Evolutionary conservation across 2,888 invertebrate genomes (phyloP).

Genomic region (Oscheius onirici): DNA sequence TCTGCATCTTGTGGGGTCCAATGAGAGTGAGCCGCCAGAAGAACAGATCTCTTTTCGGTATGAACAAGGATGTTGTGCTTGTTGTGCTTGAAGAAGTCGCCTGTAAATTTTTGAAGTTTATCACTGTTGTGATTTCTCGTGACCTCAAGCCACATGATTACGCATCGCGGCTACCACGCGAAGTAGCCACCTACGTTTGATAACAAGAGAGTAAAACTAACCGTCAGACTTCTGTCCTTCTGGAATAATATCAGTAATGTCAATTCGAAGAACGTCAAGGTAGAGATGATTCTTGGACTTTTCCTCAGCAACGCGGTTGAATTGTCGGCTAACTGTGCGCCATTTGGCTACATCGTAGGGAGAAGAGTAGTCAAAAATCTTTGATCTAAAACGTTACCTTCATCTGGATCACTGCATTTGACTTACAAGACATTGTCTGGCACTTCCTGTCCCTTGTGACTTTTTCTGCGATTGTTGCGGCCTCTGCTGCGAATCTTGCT

Average conservation of each 20-base stretch:
- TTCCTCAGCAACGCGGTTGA: conserved; percentile 43
- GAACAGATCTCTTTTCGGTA: conserved; percentile 41
- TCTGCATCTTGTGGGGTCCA: conserved; percentile 45
- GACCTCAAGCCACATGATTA: background rate
- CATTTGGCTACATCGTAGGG: conserved; percentile 47
- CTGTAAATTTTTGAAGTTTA: conserved; percentile 11
- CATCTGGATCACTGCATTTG: background rate
- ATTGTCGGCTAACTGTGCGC: conserved; percentile 43
- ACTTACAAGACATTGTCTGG: conserved; percentile 30
- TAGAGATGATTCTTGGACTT: conserved; percentile 39
- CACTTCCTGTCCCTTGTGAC: conserved; percentile 12
- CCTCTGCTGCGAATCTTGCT: conserved; percentile 2
- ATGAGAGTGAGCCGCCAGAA: conserved; percentile 47
- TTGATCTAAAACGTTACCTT: conserved; percentile 37
- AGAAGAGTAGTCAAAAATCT: conserved; percentile 44
- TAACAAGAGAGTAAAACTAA: conserved; percentile 2
- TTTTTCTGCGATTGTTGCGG: conserved; percentile 14
- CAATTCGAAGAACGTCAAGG: conserved; percentile 46
- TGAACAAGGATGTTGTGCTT: conserved; percentile 40
- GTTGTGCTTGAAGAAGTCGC: conserved; percentile 47
- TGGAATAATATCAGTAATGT: conserved; percentile 44
- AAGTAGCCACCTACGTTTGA: background rate
- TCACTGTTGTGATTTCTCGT: background rate
- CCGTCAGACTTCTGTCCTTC: conserved; percentile 36
- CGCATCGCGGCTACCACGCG: background rate